Conservation (phyloP, 1,140 invertebrate species). For the Nebria ingens region DNA sequence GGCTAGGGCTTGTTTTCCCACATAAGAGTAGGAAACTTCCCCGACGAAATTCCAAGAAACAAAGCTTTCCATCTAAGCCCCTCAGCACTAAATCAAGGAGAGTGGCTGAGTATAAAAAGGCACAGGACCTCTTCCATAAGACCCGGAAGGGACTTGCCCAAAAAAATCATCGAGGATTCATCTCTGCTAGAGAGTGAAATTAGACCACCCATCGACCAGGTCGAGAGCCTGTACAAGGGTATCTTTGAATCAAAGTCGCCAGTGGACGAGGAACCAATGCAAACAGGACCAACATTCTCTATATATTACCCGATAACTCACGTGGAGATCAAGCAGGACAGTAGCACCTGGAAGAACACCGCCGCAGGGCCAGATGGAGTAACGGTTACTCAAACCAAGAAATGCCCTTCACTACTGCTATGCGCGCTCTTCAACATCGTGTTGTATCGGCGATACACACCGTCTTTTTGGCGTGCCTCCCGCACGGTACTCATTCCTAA, state of each 20-base stretch:
- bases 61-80: too few species aligned
- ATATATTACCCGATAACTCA: conserved; percentile 11
- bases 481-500: conserved; percentile 18
- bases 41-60: too few species aligned
- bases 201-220: neutral
- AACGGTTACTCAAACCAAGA: conserved; percentile 13
- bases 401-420: neutral
- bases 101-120: too few species aligned
- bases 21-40: too few species aligned
- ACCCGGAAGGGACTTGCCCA: too few species aligned
- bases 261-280: neutral
- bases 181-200: neutral
- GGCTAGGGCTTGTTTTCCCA: too few species aligned
- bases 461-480: conserved; percentile 3
- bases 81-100: too few species aligned
- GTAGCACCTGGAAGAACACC: conserved; percentile 12
- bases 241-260: too few species aligned
- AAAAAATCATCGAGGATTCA: neutral
- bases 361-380: conserved; percentile 19
- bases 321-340: conserved; percentile 9
- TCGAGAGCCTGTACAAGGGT: too few species aligned
- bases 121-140: too few species aligned
- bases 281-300: neutral
- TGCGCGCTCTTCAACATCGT: conserved; percentile 15
- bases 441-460: conserved; percentile 10